Conservation (phyloP, 2,797 vertebrate species). For the Dermochelys coriacea region DNA sequence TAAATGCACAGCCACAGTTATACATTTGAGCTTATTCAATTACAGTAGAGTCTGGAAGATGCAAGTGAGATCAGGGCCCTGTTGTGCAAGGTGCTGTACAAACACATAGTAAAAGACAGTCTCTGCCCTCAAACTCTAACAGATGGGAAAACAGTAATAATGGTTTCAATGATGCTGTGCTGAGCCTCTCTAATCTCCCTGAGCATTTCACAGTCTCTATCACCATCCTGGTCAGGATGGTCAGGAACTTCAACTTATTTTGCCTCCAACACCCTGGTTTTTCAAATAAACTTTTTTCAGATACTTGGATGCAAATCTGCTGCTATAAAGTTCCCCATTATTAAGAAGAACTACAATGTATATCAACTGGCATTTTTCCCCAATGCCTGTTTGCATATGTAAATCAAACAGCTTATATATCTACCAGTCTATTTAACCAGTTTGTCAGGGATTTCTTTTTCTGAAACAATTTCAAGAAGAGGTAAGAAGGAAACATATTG, state of each 20-base stretch:
- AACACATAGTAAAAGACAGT: background rate
- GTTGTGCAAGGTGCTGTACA: fast-evolving
- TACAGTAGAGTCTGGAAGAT: background rate
- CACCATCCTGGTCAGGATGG: too few species aligned
- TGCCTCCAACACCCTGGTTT: background rate
- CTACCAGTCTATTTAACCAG: conserved; percentile 72
- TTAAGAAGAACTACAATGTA: conserved; percentile 47
- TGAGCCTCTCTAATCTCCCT: background rate
- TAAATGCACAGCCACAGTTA: background rate
- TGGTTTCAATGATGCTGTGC: background rate
- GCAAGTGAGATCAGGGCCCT: fast-evolving
- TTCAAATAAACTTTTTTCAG: background rate
- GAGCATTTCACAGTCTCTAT: too few species aligned
- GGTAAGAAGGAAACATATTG: background rate
- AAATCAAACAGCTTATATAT: conserved; percentile 66
- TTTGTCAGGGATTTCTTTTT: conserved; percentile 68
- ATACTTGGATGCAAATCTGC: conserved; percentile 56
- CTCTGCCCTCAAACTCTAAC: background rate
- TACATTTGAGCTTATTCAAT: background rate
- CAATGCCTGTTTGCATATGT: conserved; percentile 55
- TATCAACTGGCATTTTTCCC: conserved; percentile 72
- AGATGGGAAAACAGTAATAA: background rate
- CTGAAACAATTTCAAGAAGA: conserved; percentile 45
- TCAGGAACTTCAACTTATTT: too few species aligned
- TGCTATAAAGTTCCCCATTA: conserved; percentile 44